These are phyloP conservation scores for Silurus lanzhouensis DNA, from an alignment of 2,797 vertebrate species.

Conservation along the genomic window DNA sequence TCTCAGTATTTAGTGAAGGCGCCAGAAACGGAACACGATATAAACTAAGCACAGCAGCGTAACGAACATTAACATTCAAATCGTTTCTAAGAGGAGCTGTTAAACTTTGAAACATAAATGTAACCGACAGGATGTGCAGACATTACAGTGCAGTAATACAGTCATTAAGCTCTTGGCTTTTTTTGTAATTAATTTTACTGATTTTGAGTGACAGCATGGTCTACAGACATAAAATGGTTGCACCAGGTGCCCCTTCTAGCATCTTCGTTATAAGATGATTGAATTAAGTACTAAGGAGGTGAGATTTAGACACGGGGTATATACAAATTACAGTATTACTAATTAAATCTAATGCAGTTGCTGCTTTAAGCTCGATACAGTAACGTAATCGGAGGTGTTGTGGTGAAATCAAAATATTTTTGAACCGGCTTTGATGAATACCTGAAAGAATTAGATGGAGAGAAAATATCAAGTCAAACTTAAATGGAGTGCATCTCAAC, in stretches of 20 bases:
- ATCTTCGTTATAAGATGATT: background rate
- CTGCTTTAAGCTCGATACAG: too few species aligned
- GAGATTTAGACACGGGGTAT: too few species aligned
- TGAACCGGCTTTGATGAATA: too few species aligned
- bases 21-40: background rate
- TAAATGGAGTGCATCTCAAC: too few species aligned
- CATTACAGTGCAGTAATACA: background rate
- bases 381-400: too few species aligned
- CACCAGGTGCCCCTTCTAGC: background rate
- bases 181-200: background rate
- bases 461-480: too few species aligned
- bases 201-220: background rate
- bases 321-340: too few species aligned
- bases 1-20: background rate
- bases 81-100: background rate
- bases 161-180: too few species aligned
- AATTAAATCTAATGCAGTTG: too few species aligned
- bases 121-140: background rate
- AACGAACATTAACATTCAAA: background rate
- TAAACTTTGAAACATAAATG: background rate
- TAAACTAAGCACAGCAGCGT: background rate
- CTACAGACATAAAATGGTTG: background rate
- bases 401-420: too few species aligned
- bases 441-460: too few species aligned
- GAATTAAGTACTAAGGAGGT: too few species aligned